Evolutionary conservation across 2,113 vertebrate species (phyloP).

Genomic region (Leptocoma aspasia): DNA sequence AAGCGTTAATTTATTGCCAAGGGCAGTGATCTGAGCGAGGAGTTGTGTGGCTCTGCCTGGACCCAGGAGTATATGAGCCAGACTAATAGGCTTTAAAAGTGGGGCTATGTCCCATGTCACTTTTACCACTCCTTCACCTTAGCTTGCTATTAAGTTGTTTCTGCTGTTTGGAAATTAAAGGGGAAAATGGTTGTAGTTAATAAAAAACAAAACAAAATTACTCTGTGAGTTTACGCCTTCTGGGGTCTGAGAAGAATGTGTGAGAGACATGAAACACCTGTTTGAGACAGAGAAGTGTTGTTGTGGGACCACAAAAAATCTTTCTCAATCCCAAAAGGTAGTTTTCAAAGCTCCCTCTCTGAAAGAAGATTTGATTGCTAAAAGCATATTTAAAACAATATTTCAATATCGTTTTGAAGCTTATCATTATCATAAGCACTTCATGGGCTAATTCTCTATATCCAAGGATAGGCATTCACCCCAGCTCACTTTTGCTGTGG

Average conservation of each 20-base stretch:
- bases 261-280: constrained; percentile 57
- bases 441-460: constrained; percentile 35
- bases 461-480: constrained; percentile 10
- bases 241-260: constrained; percentile 17
- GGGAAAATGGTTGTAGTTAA: not conserved
- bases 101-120: not conserved
- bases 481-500: not conserved
- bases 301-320: constrained; percentile 22
- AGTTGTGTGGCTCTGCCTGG: not conserved
- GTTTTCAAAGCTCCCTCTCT: constrained; percentile 17
- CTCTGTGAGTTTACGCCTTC: not conserved
- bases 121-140: not conserved
- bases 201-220: constrained; percentile 46
- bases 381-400: constrained; percentile 57
- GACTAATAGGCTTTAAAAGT: not conserved
- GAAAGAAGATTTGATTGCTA: constrained; percentile 42
- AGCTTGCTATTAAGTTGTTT: not conserved
- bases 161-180: not conserved
- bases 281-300: constrained; percentile 44
- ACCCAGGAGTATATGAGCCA: accelerated
- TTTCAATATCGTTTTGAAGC: constrained; percentile 53
- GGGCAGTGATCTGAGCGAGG: accelerated
- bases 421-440: constrained; percentile 29
- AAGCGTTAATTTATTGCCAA: not conserved
- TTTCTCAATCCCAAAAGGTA: constrained; percentile 19